Evolutionary conservation across 2,888 invertebrate genomes (phyloP).

Genomic region (Zaprionus obscuricornis): DNA sequence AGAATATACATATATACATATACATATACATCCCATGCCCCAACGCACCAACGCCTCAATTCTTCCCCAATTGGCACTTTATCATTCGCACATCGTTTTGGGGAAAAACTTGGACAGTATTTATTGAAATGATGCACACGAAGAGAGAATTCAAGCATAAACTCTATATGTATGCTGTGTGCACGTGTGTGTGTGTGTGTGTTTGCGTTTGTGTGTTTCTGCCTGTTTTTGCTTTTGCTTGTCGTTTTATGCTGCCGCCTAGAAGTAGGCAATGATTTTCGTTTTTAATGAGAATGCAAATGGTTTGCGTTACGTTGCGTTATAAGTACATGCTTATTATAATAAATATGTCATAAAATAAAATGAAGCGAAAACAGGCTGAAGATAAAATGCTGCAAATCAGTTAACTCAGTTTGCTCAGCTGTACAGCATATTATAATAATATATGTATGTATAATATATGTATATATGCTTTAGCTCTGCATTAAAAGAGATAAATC

Average conservation of each 20-base stretch:
- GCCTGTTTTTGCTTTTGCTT: too few relatives aligned
- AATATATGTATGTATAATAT: too few relatives aligned
- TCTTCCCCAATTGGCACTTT: constrained; percentile 54
- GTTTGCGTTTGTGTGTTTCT: too few relatives aligned
- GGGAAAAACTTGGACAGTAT: constrained; percentile 61
- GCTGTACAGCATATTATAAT: too few relatives aligned
- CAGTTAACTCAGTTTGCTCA: not conserved
- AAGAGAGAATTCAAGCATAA: constrained; percentile 18
- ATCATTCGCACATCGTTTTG: constrained; percentile 77
- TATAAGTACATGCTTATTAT: constrained; percentile 40
- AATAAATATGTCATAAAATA: constrained; percentile 63
- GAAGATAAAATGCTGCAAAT: constrained; percentile 38
- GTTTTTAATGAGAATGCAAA: constrained; percentile 17
- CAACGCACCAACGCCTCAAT: too few relatives aligned
- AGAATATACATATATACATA: not conserved
- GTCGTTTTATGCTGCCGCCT: constrained; percentile 52
- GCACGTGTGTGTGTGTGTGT: too few relatives aligned
- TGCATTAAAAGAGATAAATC: too few relatives aligned
- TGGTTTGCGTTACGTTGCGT: constrained; percentile 3
- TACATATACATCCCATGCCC: constrained; percentile 9
- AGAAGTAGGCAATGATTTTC: constrained; percentile 58
- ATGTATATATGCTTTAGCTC: too few relatives aligned
- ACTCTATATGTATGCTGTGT: too few relatives aligned
- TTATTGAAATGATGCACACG: constrained; percentile 63
- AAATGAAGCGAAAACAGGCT: constrained; percentile 16